phyloP scores from a whole-genome alignment of 2,797 vertebrate species.

The Staurois parvus region DNA sequence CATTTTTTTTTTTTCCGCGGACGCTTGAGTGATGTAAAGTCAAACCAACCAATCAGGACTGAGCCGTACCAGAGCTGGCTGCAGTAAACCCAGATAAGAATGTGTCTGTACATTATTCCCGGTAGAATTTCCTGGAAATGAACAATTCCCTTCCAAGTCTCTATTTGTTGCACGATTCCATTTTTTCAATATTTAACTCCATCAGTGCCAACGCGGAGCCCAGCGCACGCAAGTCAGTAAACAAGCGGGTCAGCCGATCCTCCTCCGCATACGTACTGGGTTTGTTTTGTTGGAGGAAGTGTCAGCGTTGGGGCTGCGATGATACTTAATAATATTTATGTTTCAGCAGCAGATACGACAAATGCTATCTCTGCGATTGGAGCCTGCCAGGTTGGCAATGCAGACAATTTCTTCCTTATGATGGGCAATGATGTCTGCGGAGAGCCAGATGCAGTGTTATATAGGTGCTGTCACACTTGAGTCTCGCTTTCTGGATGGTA shows the following conservation, averaged over 20 bases:
- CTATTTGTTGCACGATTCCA: neutral
- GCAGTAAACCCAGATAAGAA: no score
- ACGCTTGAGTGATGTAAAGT: no score
- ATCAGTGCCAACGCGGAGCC: neutral
- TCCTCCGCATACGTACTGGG: neutral
- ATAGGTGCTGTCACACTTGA: slow-evolving; percentile 26
- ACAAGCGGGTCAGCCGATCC: neutral
- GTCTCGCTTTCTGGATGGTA: no score
- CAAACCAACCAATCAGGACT: no score
- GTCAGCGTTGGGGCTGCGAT: slow-evolving; percentile 5
- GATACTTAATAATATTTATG: slow-evolving; percentile 42
- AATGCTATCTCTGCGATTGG: slow-evolving; percentile 42
- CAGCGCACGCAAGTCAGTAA: neutral
- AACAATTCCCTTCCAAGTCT: neutral
- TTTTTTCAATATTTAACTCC: neutral
- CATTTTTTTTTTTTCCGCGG: no score
- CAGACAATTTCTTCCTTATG: neutral
- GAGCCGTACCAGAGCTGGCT: no score
- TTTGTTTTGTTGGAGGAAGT: slow-evolving; percentile 33
- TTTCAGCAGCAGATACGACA: slow-evolving; percentile 45
- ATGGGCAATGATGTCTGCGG: slow-evolving; percentile 13
- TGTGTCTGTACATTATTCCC: no score
- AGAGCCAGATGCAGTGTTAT: slow-evolving; percentile 35
- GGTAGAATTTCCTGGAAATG: neutral
- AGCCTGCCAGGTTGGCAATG: slow-evolving; percentile 45